A percentile compares a stretch with the other conserved stretches of the same genome.
Conservation (phyloP, 2,888 invertebrate species). For the Xestoiulus laeticollis region DNA sequence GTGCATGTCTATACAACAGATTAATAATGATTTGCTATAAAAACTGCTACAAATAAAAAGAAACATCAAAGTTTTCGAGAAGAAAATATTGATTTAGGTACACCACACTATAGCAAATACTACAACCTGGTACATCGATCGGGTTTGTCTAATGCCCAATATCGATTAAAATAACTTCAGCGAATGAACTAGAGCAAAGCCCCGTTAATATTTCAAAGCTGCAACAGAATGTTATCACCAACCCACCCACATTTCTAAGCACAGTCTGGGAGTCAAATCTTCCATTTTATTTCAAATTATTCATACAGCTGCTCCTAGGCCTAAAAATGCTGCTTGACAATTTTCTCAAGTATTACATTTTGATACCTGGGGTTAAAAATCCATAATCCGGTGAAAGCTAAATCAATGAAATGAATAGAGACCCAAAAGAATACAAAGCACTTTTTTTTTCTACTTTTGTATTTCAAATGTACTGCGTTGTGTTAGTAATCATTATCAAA, state of each 20-base stretch:
- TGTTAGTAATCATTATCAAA: no score
- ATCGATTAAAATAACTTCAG: background rate
- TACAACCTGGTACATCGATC: background rate
- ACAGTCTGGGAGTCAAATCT: background rate
- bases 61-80: background rate
- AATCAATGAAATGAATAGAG: background rate
- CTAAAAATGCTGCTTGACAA: background rate
- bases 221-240: background rate
- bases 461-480: no score
- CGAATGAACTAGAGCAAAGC: background rate
- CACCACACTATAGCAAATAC: background rate
- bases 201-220: background rate
- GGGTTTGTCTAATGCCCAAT: background rate
- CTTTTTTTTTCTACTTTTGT: background rate
- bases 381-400: background rate
- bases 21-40: no score
- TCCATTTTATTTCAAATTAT: background rate
- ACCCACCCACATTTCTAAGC: background rate
- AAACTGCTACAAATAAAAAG: no score
- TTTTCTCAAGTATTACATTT: background rate
- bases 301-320: background rate
- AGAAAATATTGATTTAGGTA: background rate
- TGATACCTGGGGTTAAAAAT: background rate
- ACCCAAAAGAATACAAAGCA: background rate
- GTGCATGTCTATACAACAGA: no score